These are phyloP conservation scores for Drosophila testacea DNA, from an alignment of 2,888 invertebrate species.

Conservation along the genomic window DNA sequence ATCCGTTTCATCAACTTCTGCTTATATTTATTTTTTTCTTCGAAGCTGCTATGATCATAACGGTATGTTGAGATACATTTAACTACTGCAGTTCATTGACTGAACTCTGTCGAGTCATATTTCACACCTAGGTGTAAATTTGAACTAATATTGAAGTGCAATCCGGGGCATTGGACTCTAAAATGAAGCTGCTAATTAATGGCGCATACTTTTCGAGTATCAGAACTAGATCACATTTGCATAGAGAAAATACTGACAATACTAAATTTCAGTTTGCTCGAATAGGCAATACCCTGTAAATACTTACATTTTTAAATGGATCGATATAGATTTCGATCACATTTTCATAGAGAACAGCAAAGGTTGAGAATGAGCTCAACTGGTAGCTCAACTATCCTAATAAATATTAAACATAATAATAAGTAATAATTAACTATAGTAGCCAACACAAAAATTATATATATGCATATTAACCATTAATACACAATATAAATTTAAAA, in stretches of 20 bases:
- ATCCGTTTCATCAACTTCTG: constrained; percentile 63
- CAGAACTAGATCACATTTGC: constrained; percentile 11
- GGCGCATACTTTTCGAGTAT: constrained; percentile 20
- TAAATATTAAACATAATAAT: no score
- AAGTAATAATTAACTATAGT: no score
- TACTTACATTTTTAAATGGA: neutral
- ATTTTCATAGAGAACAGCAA: no score
- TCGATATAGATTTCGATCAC: no score
- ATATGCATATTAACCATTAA: no score
- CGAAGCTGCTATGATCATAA: constrained; percentile 29
- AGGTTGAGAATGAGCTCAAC: no score
- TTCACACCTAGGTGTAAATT: constrained; percentile 55
- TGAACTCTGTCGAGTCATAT: constrained; percentile 14
- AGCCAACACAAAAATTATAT: no score
- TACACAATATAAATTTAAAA: no score
- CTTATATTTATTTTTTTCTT: constrained; percentile 26
- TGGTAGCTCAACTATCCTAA: no score
- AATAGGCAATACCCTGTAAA: neutral
- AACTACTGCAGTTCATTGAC: constrained; percentile 65
- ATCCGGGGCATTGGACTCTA: constrained; percentile 49
- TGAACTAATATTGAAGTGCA: constrained; percentile 9
- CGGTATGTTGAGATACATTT: constrained; percentile 45
- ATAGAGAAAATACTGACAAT: neutral
- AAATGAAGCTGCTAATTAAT: constrained; percentile 51
- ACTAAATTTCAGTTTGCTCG: neutral